A percentile compares a stretch with the other conserved stretches of the same genome.
phyloP scores from a whole-genome alignment of 2,797 vertebrate genomes.

The Apodemus agrarius region DNA sequence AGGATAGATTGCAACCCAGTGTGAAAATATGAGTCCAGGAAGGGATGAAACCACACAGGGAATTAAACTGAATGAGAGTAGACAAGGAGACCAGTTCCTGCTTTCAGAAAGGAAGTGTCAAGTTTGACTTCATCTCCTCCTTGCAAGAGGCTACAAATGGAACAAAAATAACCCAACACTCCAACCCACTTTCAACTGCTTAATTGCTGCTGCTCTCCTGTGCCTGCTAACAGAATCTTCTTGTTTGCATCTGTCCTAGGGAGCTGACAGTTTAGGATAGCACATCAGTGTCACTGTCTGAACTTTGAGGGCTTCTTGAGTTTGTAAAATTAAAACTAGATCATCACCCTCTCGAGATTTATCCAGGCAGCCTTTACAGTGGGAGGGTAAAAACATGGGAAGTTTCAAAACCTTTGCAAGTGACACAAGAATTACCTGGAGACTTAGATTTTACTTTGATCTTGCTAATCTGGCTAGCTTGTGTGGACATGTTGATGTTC shows the following conservation, averaged over 20 bases:
- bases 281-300: conserved; percentile 50
- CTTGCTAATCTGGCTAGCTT: conserved; percentile 43
- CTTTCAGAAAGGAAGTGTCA: conserved; percentile 84
- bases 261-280: conserved; percentile 54
- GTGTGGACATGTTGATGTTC: conserved; percentile 8
- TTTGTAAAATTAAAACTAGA: background rate
- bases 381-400: conserved; percentile 23
- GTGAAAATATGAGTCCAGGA: conserved; percentile 51
- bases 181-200: conserved; percentile 85
- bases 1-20: background rate
- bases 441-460: conserved; percentile 45
- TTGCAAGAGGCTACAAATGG: conserved; percentile 83
- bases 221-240: conserved; percentile 81
- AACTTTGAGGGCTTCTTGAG: conserved; percentile 69
- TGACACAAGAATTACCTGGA: background rate
- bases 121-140: conserved; percentile 83
- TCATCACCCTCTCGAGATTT: conserved; percentile 30
- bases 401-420: conserved; percentile 64
- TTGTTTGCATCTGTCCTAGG: conserved; percentile 74
- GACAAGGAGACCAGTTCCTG: conserved; percentile 81
- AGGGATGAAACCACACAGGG: conserved; percentile 63
- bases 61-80: conserved; percentile 59
- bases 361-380: background rate
- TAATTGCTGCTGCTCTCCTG: conserved; percentile 87
- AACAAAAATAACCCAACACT: conserved; percentile 72